Conservation (phyloP, 1,140 invertebrate genomes). For the Pseudomyrmex cubaensis region DNA sequence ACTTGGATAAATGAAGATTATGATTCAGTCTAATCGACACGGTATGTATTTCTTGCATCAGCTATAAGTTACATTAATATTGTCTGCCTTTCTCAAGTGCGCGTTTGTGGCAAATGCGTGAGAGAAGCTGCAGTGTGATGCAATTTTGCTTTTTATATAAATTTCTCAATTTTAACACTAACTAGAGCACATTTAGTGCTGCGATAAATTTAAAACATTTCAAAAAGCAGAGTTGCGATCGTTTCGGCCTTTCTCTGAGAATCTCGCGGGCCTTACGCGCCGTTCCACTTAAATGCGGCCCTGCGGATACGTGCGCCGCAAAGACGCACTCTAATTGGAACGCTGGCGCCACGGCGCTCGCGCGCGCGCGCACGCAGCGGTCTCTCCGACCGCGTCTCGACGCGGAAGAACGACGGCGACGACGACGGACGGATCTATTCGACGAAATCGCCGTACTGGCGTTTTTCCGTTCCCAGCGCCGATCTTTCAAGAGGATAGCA, state of each 20-base stretch:
- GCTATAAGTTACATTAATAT: not conserved
- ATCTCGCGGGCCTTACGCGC: no score
- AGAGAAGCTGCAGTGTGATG: no score
- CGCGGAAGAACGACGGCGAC: conserved; percentile 50
- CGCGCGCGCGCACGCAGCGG: not conserved
- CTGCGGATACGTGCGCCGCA: conserved; percentile 35
- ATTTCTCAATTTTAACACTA: no score
- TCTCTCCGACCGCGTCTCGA: conserved; percentile 42
- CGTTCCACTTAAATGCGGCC: conserved; percentile 42
- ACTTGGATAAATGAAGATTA: no score
- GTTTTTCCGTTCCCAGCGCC: conserved; percentile 41
- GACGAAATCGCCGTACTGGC: conserved; percentile 43
- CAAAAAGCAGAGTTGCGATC: not conserved
- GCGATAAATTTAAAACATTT: no score
- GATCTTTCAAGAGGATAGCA: conserved; percentile 35
- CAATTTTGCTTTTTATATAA: no score
- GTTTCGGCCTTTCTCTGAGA: not conserved
- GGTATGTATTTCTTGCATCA: not conserved
- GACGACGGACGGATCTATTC: conserved; percentile 53
- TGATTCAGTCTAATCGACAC: not conserved
- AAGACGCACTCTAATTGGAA: conserved; percentile 56
- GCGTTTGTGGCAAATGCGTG: no score
- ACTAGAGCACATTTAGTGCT: no score
- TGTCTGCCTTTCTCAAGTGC: not conserved
- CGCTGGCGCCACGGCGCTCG: conserved; percentile 57